Evolutionary conservation across 2,113 vertebrate species (phyloP).

Genomic region (Paratilapia polleni): DNA sequence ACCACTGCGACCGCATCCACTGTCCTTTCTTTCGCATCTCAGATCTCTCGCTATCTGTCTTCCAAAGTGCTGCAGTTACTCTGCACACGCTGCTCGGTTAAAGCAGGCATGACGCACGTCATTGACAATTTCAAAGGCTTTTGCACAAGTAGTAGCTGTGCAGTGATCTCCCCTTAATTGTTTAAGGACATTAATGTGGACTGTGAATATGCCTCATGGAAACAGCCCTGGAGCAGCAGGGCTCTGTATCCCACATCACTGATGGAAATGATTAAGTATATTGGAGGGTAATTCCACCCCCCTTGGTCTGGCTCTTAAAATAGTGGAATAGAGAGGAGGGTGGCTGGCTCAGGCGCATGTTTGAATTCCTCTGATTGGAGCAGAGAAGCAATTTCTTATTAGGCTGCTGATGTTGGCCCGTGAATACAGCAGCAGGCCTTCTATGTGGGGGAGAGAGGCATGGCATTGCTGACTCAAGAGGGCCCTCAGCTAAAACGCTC

Average conservation of each 20-base stretch:
- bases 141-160: constrained; percentile 29
- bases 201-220: constrained; percentile 60
- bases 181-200: constrained; percentile 46
- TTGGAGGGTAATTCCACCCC: constrained; percentile 79
- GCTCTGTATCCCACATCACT: constrained; percentile 62
- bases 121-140: constrained; percentile 45
- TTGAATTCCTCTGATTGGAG: constrained; percentile 74
- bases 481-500: constrained; percentile 3
- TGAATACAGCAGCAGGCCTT: constrained; percentile 62
- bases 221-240: constrained; percentile 42
- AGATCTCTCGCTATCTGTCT: not conserved
- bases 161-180: constrained; percentile 13
- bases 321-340: constrained; percentile 63
- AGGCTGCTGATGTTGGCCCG: constrained; percentile 63
- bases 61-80: constrained; percentile 14
- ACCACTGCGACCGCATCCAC: constrained; percentile 67
- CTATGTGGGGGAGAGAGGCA: constrained; percentile 39
- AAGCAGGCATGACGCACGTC: constrained; percentile 48
- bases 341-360: constrained; percentile 57
- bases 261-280: constrained; percentile 81
- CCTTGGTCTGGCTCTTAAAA: constrained; percentile 70
- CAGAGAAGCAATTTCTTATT: constrained; percentile 73
- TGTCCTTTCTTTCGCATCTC: constrained; percentile 56
- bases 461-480: constrained; percentile 37
- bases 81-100: constrained; percentile 7